Percentiles rank a stretch among this genome's conserved stretches.
Evolutionary conservation across 1,140 invertebrate species (phyloP).

Genomic region (Patella vulgata): DNA sequence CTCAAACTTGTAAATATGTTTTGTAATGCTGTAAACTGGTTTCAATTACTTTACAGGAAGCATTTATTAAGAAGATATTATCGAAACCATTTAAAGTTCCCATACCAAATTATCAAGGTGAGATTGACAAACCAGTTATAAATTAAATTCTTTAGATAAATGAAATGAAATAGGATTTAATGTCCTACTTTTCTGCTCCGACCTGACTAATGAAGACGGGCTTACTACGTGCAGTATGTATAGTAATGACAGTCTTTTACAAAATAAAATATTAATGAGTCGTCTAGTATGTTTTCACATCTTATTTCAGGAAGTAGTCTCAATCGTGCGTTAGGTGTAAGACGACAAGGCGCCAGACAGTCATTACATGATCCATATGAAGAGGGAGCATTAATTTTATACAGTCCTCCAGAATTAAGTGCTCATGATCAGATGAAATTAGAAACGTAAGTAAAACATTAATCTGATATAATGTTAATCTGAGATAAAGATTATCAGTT

Average conservation of each 20-base stretch:
- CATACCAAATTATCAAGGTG: constrained; percentile 85
- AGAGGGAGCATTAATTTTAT: constrained; percentile 93
- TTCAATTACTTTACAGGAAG: too few relatives aligned
- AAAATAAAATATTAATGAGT: too few relatives aligned
- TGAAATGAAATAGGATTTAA: too few relatives aligned
- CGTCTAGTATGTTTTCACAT: not conserved
- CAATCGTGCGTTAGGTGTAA: constrained; percentile 78
- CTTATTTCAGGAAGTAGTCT: constrained; percentile 32
- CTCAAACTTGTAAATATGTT: too few relatives aligned
- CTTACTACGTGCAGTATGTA: too few relatives aligned
- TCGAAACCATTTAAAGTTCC: constrained; percentile 95
- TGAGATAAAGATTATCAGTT: not conserved
- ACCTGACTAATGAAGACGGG: too few relatives aligned
- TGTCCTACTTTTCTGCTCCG: too few relatives aligned
- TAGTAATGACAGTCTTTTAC: too few relatives aligned
- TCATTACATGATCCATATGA: constrained; percentile 93
- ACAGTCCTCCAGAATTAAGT: constrained; percentile 81
- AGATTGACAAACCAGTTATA: too few relatives aligned
- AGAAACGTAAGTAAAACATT: constrained; percentile 69
- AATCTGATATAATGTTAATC: too few relatives aligned
- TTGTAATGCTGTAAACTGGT: too few relatives aligned
- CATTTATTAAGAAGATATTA: constrained; percentile 82
- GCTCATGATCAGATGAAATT: constrained; percentile 86
- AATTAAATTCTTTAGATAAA: too few relatives aligned
- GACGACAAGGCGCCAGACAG: constrained; percentile 75